Evolutionary conservation across 2,888 invertebrate species (phyloP).

Genomic region (Epistrophe grossulariae): DNA sequence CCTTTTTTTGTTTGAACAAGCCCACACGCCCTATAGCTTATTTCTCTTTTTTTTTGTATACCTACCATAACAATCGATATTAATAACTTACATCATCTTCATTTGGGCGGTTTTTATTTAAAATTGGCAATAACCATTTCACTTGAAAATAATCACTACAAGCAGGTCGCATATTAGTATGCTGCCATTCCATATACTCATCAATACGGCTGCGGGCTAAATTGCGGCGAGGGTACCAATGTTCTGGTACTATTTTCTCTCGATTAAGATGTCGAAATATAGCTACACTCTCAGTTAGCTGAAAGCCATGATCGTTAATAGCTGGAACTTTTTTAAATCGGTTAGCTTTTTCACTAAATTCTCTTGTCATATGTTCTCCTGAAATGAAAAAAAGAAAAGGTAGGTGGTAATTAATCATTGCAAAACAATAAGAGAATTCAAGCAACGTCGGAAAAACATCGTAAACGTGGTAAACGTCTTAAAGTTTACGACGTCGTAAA

Average conservation of each 20-base stretch:
- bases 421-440: too few species aligned
- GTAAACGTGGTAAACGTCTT: too few species aligned
- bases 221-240: conserved; percentile 88
- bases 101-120: conserved; percentile 84
- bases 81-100: conserved; percentile 82
- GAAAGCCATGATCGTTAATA: conserved; percentile 88
- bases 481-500: too few species aligned
- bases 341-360: conserved; percentile 86
- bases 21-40: too few species aligned
- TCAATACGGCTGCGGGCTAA: conserved; percentile 87
- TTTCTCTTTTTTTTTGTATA: too few species aligned
- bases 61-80: too few species aligned
- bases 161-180: conserved; percentile 86
- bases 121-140: conserved; percentile 85
- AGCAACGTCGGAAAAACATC: too few species aligned
- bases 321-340: conserved; percentile 88
- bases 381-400: conserved; percentile 73
- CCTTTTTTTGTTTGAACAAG: too few species aligned
- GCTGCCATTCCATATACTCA: conserved; percentile 91
- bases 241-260: conserved; percentile 85
- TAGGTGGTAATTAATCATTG: not conserved
- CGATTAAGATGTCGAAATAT: conserved; percentile 88
- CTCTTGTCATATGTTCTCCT: conserved; percentile 88
- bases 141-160: conserved; percentile 86
- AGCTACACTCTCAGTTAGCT: conserved; percentile 88